Base-by-base conservation (phyloP, 2,797 vertebrate genomes). In the Botia almorhae region DNA sequence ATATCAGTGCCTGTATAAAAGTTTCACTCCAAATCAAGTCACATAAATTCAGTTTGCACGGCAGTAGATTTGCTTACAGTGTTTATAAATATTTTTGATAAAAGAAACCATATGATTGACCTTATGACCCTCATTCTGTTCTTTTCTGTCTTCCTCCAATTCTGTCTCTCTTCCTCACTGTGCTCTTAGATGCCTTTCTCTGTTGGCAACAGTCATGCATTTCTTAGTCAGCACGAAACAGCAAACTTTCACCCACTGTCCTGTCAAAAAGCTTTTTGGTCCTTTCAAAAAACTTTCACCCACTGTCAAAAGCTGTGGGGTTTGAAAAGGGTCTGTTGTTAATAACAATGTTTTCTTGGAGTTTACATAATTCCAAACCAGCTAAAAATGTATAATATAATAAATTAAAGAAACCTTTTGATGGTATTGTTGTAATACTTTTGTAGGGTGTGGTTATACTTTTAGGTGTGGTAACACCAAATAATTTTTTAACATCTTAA, bases 171-270 rank as follows among this genome's bases (percentile, higher is more conserved):
- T 74, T 70, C 68, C 74, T 76, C 33, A 29, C 39, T 77, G 17
- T 51, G 55, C 43, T 74, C 17, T 50, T 64, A 7, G 78, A 80
- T 39, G 48, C 50, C 61, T 50, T 50, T 29, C 2, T 36, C 26
- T 60, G 17, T 50, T 76, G 67, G 51, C 77, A 46, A 7, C 68
- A 11, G 33, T 73, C 61, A 4, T 16, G 61, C 63, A 43, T 74
- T 64, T 61, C 64, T 23, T 17, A 60, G 81, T 82, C 74, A 80
- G 39, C 65, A 80, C 50, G 53, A 81, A 73, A 69, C 60, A n/a
- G 39, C 61, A 85, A 39, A 74, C 36, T 61, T 76, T 69, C 50
- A 68, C 55, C 61, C 64, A 63, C 56, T 63, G 12, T 26, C 21
- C 48, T 17, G 8, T 43, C 6, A 26, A 26, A 26, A 26, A 26